Conservation (phyloP, 2,113 vertebrate genomes). For the Oncorhynchus keta region DNA sequence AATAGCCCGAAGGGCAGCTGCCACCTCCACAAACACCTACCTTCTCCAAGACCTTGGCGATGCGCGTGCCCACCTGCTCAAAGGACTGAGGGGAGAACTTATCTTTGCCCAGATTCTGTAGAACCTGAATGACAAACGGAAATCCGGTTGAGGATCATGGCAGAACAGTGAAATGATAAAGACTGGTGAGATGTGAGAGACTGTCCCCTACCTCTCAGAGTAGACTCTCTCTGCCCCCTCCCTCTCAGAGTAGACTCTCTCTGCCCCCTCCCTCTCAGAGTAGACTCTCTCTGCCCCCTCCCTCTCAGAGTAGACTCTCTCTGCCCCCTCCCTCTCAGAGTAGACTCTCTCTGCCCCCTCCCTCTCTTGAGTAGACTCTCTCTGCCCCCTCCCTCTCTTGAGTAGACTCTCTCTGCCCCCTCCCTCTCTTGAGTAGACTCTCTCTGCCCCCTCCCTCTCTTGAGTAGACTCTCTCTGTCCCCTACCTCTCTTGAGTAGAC, state of each 20-base stretch:
- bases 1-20: no score
- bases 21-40: conserved; percentile 60
- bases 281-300: background rate
- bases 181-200: background rate
- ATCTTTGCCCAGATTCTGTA: conserved; percentile 97
- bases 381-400: background rate
- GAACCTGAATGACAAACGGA: conserved; percentile 74
- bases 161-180: background rate
- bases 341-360: background rate
- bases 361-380: background rate
- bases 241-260: conserved; percentile 31
- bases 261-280: no score
- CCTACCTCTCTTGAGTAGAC: conserved; percentile 56
- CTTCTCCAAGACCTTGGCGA: conserved; percentile 98
- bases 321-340: background rate
- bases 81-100: conserved; percentile 91
- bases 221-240: background rate
- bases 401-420: background rate
- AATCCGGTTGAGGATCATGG: background rate
- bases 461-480: background rate
- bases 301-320: background rate
- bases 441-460: background rate
- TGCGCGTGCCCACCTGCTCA: conserved; percentile 96
- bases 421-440: background rate
- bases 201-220: background rate